Conservation (phyloP, 2,113 vertebrate species). For the Catagonus wagneri region DNA sequence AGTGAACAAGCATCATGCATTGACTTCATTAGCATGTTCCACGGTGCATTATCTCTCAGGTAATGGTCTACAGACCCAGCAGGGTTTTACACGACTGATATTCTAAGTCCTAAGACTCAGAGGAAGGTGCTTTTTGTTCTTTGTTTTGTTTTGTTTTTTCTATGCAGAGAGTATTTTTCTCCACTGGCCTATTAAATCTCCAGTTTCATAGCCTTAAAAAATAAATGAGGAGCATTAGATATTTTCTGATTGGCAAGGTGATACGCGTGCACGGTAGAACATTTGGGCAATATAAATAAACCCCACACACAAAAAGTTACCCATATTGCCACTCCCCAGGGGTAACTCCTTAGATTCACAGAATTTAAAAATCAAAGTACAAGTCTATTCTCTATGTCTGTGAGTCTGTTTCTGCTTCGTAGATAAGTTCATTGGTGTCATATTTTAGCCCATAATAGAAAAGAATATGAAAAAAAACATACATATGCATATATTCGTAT, state of each 20-base stretch:
- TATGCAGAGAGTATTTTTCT: background rate
- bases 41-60: background rate
- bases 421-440: too few species aligned
- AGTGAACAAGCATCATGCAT: background rate
- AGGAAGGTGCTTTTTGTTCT: too few species aligned
- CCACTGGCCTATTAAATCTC: background rate
- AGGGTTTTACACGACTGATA: background rate
- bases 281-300: background rate
- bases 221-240: background rate
- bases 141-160: background rate
- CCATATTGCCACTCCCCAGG: background rate
- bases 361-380: constrained; percentile 18
- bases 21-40: background rate
- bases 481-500: too few species aligned
- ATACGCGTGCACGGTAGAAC: background rate
- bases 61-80: background rate
- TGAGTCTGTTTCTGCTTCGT: too few species aligned
- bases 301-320: background rate
- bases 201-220: background rate
- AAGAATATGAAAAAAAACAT: too few species aligned
- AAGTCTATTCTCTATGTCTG: background rate
- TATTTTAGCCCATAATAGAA: too few species aligned
- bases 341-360: background rate
- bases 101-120: background rate
- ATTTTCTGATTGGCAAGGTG: constrained; percentile 2